phyloP scores from a whole-genome alignment of 2,888 invertebrate species.

The Tenthredo notha region DNA sequence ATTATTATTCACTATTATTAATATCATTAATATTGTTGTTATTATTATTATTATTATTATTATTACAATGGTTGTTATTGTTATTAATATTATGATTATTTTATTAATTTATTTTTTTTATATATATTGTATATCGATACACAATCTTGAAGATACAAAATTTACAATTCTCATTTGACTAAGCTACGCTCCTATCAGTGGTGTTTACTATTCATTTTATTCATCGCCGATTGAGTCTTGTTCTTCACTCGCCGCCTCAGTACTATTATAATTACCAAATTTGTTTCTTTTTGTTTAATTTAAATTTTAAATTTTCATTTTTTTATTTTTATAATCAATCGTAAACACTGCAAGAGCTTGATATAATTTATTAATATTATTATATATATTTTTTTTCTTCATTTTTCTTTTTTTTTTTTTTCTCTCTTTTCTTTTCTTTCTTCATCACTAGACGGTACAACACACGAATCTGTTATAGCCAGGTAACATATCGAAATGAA shows the following conservation, averaged over 20 bases:
- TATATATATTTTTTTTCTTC: neutral
- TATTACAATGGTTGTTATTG: conserved; percentile 34
- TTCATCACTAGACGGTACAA: conserved; percentile 71
- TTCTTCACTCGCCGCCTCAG: neutral
- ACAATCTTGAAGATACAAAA: conserved; percentile 76
- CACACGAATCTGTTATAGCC: conserved; percentile 66
- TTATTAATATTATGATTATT: conserved; percentile 17
- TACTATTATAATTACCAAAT: conserved; percentile 29
- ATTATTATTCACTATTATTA: conserved; percentile 41
- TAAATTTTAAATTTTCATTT: too few species aligned
- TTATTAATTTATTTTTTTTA: conserved; percentile 14
- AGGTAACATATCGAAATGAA: neutral
- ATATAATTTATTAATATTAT: conserved; percentile 64
- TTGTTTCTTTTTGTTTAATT: neutral
- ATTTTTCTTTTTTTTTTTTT: neutral
- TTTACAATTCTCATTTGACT: conserved; percentile 67
- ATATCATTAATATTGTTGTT: conserved; percentile 56
- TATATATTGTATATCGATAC: conserved; percentile 65
- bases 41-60: conserved; percentile 46
- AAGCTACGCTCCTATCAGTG: conserved; percentile 30
- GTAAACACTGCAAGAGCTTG: conserved; percentile 47
- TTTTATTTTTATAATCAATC: neutral
- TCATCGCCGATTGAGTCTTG: neutral
- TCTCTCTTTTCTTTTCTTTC: conserved; percentile 33
- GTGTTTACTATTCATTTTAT: conserved; percentile 33